phyloP scores from a whole-genome alignment of 2,797 vertebrate species.

The Galagoides demidoff region DNA sequence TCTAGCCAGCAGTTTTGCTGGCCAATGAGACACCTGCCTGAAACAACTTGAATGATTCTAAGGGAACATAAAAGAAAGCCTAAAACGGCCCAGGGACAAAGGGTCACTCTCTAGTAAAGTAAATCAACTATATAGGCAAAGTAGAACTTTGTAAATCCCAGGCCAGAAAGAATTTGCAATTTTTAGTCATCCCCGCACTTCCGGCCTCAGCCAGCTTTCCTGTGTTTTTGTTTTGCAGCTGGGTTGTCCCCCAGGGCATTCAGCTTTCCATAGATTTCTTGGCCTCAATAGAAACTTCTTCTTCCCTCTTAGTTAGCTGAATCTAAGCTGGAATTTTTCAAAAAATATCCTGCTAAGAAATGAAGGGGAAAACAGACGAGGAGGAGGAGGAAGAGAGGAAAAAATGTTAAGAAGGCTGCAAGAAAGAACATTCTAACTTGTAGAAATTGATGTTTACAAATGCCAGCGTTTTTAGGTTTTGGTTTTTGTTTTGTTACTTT shows the following conservation, averaged over 20 bases:
- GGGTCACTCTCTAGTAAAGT: background rate
- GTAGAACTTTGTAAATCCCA: background rate
- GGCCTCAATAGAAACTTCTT: slow-evolving; percentile 36
- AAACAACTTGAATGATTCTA: slow-evolving; percentile 19
- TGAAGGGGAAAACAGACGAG: background rate
- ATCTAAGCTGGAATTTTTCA: slow-evolving; percentile 34
- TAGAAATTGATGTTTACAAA: background rate
- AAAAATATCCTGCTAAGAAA: slow-evolving; percentile 42
- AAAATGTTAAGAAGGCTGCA: background rate
- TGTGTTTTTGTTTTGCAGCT: slow-evolving; percentile 61
- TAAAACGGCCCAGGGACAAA: background rate
- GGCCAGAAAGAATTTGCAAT: slow-evolving; percentile 2
- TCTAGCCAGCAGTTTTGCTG: background rate
- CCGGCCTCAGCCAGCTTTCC: background rate
- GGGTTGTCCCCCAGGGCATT: background rate
- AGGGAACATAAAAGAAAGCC: slow-evolving; percentile 14
- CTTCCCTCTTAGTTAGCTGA: slow-evolving; percentile 7
- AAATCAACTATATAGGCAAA: slow-evolving; percentile 22
- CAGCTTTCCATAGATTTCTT: slow-evolving; percentile 53
- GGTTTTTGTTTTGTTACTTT: background rate
- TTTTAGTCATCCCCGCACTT: slow-evolving; percentile 32
- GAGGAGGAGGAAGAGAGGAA: background rate
- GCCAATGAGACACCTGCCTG: background rate
- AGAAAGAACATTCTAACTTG: background rate
- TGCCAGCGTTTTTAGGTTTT: background rate